phyloP scores from a whole-genome alignment of 2,888 invertebrate genomes.

The Achlya flavicornis region DNA sequence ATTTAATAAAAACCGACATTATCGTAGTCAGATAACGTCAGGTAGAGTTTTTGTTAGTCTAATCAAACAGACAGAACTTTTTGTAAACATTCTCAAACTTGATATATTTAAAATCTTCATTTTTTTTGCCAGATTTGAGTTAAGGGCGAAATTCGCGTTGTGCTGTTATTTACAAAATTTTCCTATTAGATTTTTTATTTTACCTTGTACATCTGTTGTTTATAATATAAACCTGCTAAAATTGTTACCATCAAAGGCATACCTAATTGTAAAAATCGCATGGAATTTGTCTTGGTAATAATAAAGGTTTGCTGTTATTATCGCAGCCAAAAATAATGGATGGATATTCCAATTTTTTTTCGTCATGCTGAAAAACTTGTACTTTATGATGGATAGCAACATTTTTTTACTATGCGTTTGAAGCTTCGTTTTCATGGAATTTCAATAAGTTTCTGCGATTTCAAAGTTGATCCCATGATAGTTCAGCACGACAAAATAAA shows the following conservation, averaged over 20 bases:
- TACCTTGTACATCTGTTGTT: not conserved
- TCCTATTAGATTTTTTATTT: not conserved
- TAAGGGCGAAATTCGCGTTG: not conserved
- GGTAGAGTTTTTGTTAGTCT: not conserved
- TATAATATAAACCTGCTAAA: not conserved
- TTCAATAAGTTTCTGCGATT: too few species aligned
- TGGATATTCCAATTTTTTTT: too few species aligned
- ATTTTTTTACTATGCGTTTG: too few species aligned
- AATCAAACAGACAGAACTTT: conserved; percentile 3
- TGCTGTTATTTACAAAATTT: not conserved
- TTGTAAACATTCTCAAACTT: not conserved
- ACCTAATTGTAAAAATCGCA: too few species aligned
- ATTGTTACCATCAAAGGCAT: not conserved
- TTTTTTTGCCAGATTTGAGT: conserved; percentile 5
- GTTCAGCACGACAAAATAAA: too few species aligned
- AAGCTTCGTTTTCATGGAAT: too few species aligned
- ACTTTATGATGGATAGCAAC: too few species aligned
- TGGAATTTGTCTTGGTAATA: too few species aligned
- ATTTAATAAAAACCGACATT: not conserved
- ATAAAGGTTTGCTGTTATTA: too few species aligned
- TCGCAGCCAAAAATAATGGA: too few species aligned
- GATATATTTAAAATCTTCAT: not conserved
- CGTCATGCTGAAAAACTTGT: too few species aligned
- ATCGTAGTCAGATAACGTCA: not conserved
- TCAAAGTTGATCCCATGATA: too few species aligned